phyloP scores from a whole-genome alignment of 1,140 invertebrate species.

The Macrosteles quadrilineatus region DNA sequence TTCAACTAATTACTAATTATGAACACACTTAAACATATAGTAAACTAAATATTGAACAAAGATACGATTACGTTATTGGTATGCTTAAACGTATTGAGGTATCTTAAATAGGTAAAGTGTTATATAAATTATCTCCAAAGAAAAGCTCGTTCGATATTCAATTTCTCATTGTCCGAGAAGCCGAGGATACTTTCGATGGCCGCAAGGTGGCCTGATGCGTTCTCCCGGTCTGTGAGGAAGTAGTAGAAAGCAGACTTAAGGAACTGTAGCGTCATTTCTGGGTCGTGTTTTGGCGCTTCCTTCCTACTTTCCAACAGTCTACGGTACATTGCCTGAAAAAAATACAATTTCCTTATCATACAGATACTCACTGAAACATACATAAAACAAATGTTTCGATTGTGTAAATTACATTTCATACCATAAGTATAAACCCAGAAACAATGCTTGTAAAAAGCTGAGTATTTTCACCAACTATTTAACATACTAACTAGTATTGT shows the following conservation, averaged over 20 bases:
- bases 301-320: conserved; percentile 70
- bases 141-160: conserved; percentile 64
- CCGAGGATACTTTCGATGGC: conserved; percentile 86
- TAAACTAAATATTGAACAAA: too few species aligned
- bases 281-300: conserved; percentile 66
- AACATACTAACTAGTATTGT: too few species aligned
- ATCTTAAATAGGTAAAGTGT: too few species aligned
- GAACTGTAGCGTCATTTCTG: conserved; percentile 84
- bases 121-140: conserved; percentile 18
- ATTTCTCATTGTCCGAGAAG: conserved; percentile 72
- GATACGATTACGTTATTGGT: too few species aligned
- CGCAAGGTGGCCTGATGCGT: conserved; percentile 77
- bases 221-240: conserved; percentile 83
- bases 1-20: too few species aligned
- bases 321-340: conserved; percentile 76
- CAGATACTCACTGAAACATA: not conserved
- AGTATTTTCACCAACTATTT: too few species aligned
- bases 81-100: too few species aligned
- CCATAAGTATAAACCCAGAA: not conserved
- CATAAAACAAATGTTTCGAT: not conserved
- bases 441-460: not conserved
- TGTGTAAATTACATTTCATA: not conserved
- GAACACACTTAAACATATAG: too few species aligned
- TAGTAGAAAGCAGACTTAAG: conserved; percentile 89
- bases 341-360: not conserved